Evolutionary conservation across 2,113 vertebrate species (phyloP), one percentile per base, ranked within the genome.

Genomic region (Neolamprologus brichardi): DNA sequence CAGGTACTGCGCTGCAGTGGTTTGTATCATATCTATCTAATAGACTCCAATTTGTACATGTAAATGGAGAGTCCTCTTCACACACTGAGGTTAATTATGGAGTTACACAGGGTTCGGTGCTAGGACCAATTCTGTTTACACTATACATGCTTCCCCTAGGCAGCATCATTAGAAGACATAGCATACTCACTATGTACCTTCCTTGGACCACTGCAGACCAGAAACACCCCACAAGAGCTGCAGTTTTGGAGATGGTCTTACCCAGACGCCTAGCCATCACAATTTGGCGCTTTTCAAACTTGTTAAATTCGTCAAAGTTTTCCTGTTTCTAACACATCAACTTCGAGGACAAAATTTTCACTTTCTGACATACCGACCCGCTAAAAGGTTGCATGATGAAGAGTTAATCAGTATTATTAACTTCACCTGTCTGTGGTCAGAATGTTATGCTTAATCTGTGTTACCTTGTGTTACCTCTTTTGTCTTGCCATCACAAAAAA

Each of bases 381-480:
- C 14, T 58, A 58, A 58, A 58, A 60, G 28, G 15, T 32, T 32
- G 1, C 28, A 62, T 32, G 15, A 32, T 32, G 15, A 62, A 62
- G 2, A 32, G 2, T 18, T 62, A 18, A 62, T 62, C 58, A 18
- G 58, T 62, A 2, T 62, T 18, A 62, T 32, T 62, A 62, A 62
- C 58, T 20, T 12, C 51, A 53, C 1, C 3, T 62, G 15, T 62
- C 28, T 62, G 28, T 62, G 28, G 15, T 18, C 58, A 62, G 58
- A 62, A 32, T 62, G 28, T 18, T 62, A 62, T 18, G 28, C 28
- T 62, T 60, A 30, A 60, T 60, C 28, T 17, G 56, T 18, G 56
- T 34, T 62, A 64, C 18, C 11, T 67, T 17, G 56, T 60, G 14
- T 62, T 64, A 64, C 34, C n/a, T 70, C 62, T 39, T 67, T 39